These are phyloP conservation scores for Pammene aurita DNA, from an alignment of 2,888 invertebrate genomes.

Conservation along the genomic window DNA sequence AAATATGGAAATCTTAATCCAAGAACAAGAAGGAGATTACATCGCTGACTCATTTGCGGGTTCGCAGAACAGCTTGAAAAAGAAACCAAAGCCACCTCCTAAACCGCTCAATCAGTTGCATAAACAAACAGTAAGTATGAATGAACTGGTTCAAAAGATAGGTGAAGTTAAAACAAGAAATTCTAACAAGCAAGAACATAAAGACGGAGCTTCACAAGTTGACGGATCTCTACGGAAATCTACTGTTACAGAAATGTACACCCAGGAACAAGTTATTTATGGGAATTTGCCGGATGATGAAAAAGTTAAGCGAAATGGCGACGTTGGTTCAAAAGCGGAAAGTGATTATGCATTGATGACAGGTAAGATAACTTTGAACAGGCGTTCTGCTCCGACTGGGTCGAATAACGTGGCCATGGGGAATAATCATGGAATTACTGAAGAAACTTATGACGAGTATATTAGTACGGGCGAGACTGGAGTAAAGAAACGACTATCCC, in stretches of 20 bases:
- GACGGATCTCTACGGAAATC: conserved; percentile 8
- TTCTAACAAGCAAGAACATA: background rate
- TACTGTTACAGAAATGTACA: background rate
- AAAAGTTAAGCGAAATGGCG: conserved; percentile 47
- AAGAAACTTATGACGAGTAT: conserved; percentile 19
- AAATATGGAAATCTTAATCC: conserved; percentile 7
- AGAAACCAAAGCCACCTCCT: conserved; percentile 51
- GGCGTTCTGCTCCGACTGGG: conserved; percentile 31
- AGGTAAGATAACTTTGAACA: background rate
- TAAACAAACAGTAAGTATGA: conserved; percentile 12
- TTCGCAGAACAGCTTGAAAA: conserved; percentile 46
- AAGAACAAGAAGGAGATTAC: conserved; percentile 10
- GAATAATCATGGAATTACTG: background rate
- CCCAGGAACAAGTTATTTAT: background rate
- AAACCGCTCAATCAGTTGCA: conserved; percentile 47
- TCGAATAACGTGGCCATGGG: conserved; percentile 31
- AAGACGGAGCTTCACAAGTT: background rate
- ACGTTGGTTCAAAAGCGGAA: conserved; percentile 21
- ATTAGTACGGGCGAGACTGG: conserved; percentile 2
- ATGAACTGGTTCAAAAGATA: conserved; percentile 24
- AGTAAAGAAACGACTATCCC: conserved; percentile 16
- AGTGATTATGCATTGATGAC: conserved; percentile 10
- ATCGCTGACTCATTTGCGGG: conserved; percentile 2
- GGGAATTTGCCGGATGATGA: conserved; percentile 58
- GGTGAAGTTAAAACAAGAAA: conserved; percentile 5